Evolutionary conservation across 2,113 vertebrate genomes (phyloP).

Genomic region (Tamias sibiricus): DNA sequence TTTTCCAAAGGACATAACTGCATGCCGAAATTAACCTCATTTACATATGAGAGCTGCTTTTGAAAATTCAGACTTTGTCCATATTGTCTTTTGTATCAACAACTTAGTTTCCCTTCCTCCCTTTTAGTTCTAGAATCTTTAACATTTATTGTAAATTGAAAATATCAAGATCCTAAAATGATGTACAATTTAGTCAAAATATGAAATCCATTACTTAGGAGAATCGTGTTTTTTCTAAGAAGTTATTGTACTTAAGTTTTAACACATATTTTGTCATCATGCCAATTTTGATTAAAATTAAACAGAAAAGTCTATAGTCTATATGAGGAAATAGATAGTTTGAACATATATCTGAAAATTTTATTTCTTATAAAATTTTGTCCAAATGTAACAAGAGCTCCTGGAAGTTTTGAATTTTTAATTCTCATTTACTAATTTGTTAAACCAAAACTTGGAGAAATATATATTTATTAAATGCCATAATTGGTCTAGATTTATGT

Average conservation of each 20-base stretch:
- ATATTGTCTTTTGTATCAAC: constrained; percentile 58
- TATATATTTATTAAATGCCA: neutral
- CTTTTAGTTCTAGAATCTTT: constrained; percentile 59
- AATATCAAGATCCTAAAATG: constrained; percentile 52
- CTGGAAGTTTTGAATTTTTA: constrained; percentile 72
- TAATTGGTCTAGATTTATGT: neutral
- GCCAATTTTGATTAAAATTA: constrained; percentile 77
- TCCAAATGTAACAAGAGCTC: constrained; percentile 74
- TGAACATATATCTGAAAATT: constrained; percentile 82
- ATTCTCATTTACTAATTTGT: constrained; percentile 8
- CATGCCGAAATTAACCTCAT: constrained; percentile 41
- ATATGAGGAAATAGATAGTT: constrained; percentile 80
- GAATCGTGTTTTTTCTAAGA: constrained; percentile 73
- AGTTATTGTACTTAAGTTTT: constrained; percentile 75
- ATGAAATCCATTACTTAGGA: constrained; percentile 63
- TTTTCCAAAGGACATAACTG: constrained; percentile 31
- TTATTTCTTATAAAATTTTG: constrained; percentile 80
- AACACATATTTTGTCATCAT: constrained; percentile 71
- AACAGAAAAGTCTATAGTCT: constrained; percentile 69
- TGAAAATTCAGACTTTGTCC: constrained; percentile 47
- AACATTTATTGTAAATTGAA: constrained; percentile 73
- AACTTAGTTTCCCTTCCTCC: constrained; percentile 69
- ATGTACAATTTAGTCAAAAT: constrained; percentile 59
- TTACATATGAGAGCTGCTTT: constrained; percentile 69
- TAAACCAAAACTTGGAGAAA: neutral